phyloP scores from a whole-genome alignment of 2,113 vertebrate genomes.

The Nettapus auritus region DNA sequence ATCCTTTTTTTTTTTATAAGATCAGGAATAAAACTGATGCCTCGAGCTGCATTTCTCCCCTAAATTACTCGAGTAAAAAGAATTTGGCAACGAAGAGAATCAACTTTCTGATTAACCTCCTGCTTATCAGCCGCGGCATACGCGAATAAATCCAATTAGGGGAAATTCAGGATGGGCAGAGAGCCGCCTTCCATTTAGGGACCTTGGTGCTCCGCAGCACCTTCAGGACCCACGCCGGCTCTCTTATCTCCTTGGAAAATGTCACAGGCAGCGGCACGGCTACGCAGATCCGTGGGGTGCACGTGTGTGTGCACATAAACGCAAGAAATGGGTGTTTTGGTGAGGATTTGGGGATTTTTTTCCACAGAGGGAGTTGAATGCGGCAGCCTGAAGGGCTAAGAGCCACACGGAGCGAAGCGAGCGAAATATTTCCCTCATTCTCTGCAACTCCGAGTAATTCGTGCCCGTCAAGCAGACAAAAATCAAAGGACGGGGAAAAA shows the following conservation, averaged over 20 bases:
- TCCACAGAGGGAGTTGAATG: neutral
- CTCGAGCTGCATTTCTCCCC: neutral
- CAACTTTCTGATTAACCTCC: conserved; percentile 50
- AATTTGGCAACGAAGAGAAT: conserved; percentile 38
- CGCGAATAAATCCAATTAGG: conserved; percentile 62
- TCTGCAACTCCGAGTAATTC: neutral
- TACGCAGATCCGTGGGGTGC: neutral
- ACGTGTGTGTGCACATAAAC: neutral
- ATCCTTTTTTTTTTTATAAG: conserved; percentile 2
- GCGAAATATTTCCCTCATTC: neutral
- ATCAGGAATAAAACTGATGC: neutral
- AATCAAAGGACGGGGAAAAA: neutral
- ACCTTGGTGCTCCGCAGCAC: neutral
- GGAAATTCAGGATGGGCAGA: neutral
- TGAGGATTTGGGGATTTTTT: neutral
- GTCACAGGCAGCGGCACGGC: neutral
- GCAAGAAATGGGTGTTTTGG: neutral
- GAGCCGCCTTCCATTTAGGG: neutral
- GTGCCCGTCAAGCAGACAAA: neutral
- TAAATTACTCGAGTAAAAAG: neutral
- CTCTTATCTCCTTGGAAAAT: neutral
- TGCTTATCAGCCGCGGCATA: conserved; percentile 47
- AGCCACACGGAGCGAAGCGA: neutral
- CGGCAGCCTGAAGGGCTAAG: neutral
- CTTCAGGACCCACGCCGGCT: neutral